Evolutionary conservation across 2,888 invertebrate genomes (phyloP).

Genomic region (Lithophane semibrunnea): DNA sequence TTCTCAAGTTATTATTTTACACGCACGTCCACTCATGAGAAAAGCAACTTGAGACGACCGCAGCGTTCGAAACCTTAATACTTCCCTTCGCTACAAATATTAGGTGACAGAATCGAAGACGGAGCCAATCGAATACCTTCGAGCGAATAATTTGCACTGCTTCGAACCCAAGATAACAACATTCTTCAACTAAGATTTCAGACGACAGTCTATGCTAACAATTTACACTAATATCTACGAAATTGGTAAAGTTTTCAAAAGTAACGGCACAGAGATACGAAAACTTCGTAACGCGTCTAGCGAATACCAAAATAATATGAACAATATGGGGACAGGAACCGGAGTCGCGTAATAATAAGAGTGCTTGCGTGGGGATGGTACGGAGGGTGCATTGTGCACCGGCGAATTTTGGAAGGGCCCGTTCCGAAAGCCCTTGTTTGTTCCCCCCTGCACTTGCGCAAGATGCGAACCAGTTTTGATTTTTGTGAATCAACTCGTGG

Average conservation of each 20-base stretch:
- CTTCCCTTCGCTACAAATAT: slow-evolving; percentile 90
- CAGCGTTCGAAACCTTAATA: slow-evolving; percentile 90
- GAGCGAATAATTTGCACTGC: slow-evolving; percentile 81
- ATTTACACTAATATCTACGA: slow-evolving; percentile 30
- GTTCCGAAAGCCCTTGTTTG: slow-evolving; percentile 86
- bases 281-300: slow-evolving; percentile 84
- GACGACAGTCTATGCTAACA: slow-evolving; percentile 36
- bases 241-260: slow-evolving; percentile 64
- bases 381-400: slow-evolving; percentile 90
- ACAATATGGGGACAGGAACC: slow-evolving; percentile 89
- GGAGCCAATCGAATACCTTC: slow-evolving; percentile 80
- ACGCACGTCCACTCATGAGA: slow-evolving; percentile 90
- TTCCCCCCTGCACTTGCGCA: slow-evolving; percentile 89
- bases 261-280: slow-evolving; percentile 73
- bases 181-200: slow-evolving; percentile 50
- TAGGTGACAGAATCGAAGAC: slow-evolving; percentile 87
- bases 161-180: slow-evolving; percentile 63
- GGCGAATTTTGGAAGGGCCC: slow-evolving; percentile 90
- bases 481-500: slow-evolving; percentile 84
- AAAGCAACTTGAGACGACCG: slow-evolving; percentile 90
- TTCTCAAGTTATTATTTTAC: slow-evolving; percentile 90
- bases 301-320: slow-evolving; percentile 88
- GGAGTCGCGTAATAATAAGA: slow-evolving; percentile 90
- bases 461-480: slow-evolving; percentile 90
- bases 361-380: slow-evolving; percentile 90